Evolutionary conservation across 2,113 vertebrate genomes (phyloP), one percentile per base, ranked within the genome.

Genomic region (Equus przewalskii): DNA sequence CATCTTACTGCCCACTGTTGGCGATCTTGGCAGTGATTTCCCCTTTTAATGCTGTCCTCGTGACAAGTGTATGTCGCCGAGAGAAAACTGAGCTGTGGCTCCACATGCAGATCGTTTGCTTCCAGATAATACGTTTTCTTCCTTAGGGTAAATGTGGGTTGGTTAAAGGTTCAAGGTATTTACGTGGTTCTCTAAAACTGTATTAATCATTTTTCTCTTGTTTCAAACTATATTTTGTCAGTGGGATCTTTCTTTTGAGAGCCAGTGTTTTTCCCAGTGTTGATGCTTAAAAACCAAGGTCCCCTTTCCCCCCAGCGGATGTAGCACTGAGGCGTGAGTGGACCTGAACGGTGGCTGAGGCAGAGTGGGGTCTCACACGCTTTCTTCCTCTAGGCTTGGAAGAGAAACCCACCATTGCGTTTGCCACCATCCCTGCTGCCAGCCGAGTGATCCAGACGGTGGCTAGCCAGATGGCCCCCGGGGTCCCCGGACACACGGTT

Each of bases 381-480:
- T 73, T 19, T 73, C 0, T 76, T n/a, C 64, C 94, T 11, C 5
- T 96, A 99, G 97, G 99, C 93, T 64, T 99, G 98, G 99, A 99
- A 15, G 99, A 99, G 97, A 99, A 99, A 98, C 98, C 99, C 9
- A 98, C 98, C 0, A 98, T 99, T 0, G 99, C 99, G 0, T 99
- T 99, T n/a, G 98, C 99, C 70, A 98, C 99, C 0, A 99, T 99
- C 88, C 99, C 99, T 0, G 93, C 99, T 0, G 98, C 99, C 97
- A 99, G 99, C 94, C 98, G 99, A 1, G 99, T 99, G 9, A 99
- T 99, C 98, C 99, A 99, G 98, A 99, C 99, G 0, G 99, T 99
- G 33, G 99, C 99, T 97, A 99, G 99, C 69, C 99, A 99, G 82
- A 98, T 99, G 98, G 98, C 98, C 3, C 99, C 99, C 1, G 98